A percentile compares a stretch with the other conserved stretches of the same genome.
These are phyloP conservation scores for Patella pellucida DNA, from an alignment of 2,888 invertebrate species.

Conservation along the genomic window DNA sequence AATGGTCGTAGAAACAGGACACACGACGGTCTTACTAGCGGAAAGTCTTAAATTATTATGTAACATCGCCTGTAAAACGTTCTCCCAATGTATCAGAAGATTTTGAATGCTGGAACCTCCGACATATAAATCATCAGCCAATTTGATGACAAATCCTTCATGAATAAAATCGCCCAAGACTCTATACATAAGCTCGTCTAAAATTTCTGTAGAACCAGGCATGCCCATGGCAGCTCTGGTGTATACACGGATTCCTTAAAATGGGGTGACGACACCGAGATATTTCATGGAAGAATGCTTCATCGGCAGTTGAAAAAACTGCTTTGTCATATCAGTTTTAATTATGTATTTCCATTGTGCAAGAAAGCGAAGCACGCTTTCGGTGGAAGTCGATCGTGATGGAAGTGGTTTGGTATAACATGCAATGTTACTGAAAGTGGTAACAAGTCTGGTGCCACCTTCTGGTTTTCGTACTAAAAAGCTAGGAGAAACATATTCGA, in stretches of 20 bases:
- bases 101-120: not conserved
- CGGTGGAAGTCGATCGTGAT: not conserved
- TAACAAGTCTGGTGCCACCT: not conserved
- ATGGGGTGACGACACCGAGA: not conserved
- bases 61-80: not conserved
- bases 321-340: slow-evolving; percentile 5
- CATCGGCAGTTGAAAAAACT: no score
- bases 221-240: slow-evolving; percentile 8
- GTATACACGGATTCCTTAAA: not conserved
- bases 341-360: not conserved
- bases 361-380: not conserved
- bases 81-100: not conserved
- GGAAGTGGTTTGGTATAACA: not conserved
- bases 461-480: not conserved
- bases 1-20: not conserved
- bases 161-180: not conserved
- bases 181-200: slow-evolving; percentile 8
- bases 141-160: not conserved
- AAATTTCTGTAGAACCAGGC: slow-evolving; percentile 5
- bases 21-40: not conserved
- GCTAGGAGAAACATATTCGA: not conserved
- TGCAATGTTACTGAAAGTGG: not conserved
- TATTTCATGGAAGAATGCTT: not conserved
- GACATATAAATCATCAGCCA: slow-evolving; percentile 1
- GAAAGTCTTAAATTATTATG: not conserved